A percentile compares a stretch with the other conserved stretches of the same genome.
Conservation (phyloP, 1,140 invertebrate species). For the Arion vulgaris region DNA sequence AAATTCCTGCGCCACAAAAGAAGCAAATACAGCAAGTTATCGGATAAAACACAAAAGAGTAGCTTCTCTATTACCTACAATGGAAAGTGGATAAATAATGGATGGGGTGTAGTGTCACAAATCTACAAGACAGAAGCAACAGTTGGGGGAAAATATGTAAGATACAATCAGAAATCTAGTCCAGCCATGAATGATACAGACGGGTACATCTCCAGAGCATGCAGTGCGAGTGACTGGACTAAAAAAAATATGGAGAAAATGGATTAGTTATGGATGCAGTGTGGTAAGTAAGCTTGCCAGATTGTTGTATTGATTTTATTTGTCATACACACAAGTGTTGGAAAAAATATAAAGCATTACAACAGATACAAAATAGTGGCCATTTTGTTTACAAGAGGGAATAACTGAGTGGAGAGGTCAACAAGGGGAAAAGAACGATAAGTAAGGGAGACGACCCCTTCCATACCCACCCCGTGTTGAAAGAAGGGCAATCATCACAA, state of each 20-base stretch:
- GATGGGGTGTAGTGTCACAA: not conserved
- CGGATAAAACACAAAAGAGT: not conserved
- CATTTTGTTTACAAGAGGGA: constrained; percentile 20
- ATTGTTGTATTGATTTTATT: not conserved
- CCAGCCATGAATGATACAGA: not conserved
- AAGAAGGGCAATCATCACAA: not conserved
- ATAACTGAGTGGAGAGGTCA: constrained; percentile 35
- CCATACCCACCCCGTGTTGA: constrained; percentile 20
- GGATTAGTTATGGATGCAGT: constrained; percentile 6
- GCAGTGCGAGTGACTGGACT: constrained; percentile 13
- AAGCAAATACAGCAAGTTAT: not conserved
- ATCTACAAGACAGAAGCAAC: constrained; percentile 15
- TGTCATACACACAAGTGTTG: constrained; percentile 27
- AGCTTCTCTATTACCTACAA: not conserved
- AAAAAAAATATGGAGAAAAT: not conserved
- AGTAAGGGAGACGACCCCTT: constrained; percentile 33
- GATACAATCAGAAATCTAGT: not conserved
- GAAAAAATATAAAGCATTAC: constrained; percentile 31
- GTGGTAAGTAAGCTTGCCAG: constrained; percentile 11
- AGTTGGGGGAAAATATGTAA: not conserved
- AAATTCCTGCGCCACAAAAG: not conserved
- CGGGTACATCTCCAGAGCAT: constrained; percentile 3
- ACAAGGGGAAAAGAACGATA: constrained; percentile 12
- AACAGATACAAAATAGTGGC: constrained; percentile 26
- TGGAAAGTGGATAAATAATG: not conserved